Evolutionary conservation across 2,113 vertebrate genomes (phyloP), one percentile per base, ranked within the genome.

Genomic region (Heterotilapia buettikoferi): DNA sequence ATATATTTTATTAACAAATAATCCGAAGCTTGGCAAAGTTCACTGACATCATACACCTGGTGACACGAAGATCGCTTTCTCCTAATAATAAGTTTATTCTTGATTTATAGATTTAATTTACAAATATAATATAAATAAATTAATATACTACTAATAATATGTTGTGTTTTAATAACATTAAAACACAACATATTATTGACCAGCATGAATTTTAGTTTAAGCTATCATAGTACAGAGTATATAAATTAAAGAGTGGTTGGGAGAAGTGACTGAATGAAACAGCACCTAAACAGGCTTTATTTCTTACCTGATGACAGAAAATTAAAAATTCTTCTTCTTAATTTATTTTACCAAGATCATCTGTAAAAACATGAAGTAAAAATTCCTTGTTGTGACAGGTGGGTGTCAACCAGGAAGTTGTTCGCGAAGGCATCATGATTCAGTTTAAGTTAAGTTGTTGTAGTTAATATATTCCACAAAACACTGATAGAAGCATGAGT

Each of bases 181-280:
- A 61, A 61, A 61, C 29, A 3, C 57, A 4, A 31, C 54, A 57
- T 59, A 59, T 59, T 59, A 9, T 59, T 57, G 21, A 56, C 53
- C 84, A 56, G 80, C 71, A 13, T 19, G 18, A 52, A 31, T 2
- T 88, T 88, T 92, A 93, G 88, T 88, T 91, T 53, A 91, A 45
- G 8, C 3, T 21, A 12, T 12, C 12, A 43, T 43, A 12, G 12
- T 38, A 66, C 19, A 66, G 63, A 68, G 0, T 24, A 68, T 40
- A 40, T 68, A 68, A 38, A 68, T 40, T 21, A 68, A 40, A 68
- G 36, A 24, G 36, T 43, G 66, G n/a, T 0, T 71, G n/a, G 36
- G 5, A 71, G 36, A 71, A 43, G 36, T 6, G 36, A 9, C 36
- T 71, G n/a, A 71, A 71, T 43, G 66, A 40, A 40, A 43, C 63